Evolutionary conservation across 2,888 invertebrate species (phyloP), one percentile per base, ranked within the genome.

Genomic region (Perithous albicinctus): DNA sequence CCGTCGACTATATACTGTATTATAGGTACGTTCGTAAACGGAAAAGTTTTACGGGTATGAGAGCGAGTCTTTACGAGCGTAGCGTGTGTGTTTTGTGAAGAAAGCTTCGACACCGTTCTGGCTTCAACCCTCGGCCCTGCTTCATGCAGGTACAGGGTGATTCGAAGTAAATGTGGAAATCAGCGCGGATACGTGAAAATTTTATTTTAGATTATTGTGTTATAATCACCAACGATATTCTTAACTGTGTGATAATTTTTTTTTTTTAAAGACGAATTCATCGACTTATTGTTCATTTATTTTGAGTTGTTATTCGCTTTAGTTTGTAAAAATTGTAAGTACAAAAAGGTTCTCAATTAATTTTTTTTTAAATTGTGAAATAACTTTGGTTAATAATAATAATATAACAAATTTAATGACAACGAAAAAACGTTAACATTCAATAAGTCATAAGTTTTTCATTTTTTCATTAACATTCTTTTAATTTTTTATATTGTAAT

Each of bases 61-160:
- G 51, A 69, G 51, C 32, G 51, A 79, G 61, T 51, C 48, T 69
- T 79, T 79, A 74, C 79, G 79, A 74, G 61, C 70, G 29, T 18
- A n/a, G 29, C 43, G 41, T 46, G 35, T 67, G 20, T 26, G 35
- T 74, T 32, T 61, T 20, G 66, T 41, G 32, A 51, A 63, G 41
- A 67, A 69, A 43, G 59, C 51, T 67, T 74, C 74, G 79, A 41
- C 32, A n/a, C 35, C 20, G 38, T 73, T 67, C 59, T 48, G 43
- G 32, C n/a, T 70, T 70, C 77, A 63, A 35, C 41, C 69, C 15
- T 12, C 59, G 66, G 67, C 23, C 59, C n/a, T 32, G 32, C 46
- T 67, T 32, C 43, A 29, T 7, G 8, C 8, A 29, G 6, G 56
- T 38, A 43, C 56, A 54, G 38, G 41, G n/a, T 54, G 41, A 38